Evolutionary conservation across 2,888 invertebrate genomes (phyloP).

Genomic region (Chouioia cunea): DNA sequence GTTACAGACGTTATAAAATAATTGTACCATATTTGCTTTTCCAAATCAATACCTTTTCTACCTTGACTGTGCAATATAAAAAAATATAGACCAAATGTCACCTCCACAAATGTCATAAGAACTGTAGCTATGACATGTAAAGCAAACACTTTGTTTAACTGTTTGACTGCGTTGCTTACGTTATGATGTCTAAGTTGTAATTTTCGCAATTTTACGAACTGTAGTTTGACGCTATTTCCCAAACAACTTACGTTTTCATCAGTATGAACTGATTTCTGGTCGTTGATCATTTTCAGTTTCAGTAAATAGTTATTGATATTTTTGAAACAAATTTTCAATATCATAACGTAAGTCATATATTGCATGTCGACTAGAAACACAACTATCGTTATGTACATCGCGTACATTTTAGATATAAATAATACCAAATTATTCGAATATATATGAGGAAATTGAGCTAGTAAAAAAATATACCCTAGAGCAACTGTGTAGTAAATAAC

Average conservation of each 20-base stretch:
- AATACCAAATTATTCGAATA: background rate
- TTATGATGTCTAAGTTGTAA: constrained; percentile 57
- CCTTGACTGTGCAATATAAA: constrained; percentile 52
- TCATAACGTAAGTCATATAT: constrained; percentile 54
- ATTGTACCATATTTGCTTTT: constrained; percentile 56
- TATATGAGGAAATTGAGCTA: constrained; percentile 49
- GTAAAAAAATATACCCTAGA: constrained; percentile 52
- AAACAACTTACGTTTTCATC: background rate
- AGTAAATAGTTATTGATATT: constrained; percentile 52
- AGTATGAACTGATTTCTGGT: background rate
- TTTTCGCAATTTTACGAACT: constrained; percentile 53
- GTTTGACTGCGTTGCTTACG: constrained; percentile 52
- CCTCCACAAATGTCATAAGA: constrained; percentile 57
- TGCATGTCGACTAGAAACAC: constrained; percentile 55
- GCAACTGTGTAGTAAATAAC: constrained; percentile 54
- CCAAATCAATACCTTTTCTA: constrained; percentile 47
- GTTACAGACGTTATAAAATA: constrained; percentile 56
- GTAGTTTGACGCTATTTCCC: constrained; percentile 13
- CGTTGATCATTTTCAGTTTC: constrained; percentile 44
- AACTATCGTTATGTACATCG: constrained; percentile 51
- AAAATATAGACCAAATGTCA: constrained; percentile 60
- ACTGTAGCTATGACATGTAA: constrained; percentile 53
- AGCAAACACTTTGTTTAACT: constrained; percentile 54
- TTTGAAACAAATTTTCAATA: constrained; percentile 53
- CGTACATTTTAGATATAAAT: constrained; percentile 39